A percentile compares a stretch with the other conserved stretches of the same genome.
These are phyloP conservation scores for Norana najaformis DNA, from an alignment of 2,888 invertebrate genomes.

Conservation along the genomic window DNA sequence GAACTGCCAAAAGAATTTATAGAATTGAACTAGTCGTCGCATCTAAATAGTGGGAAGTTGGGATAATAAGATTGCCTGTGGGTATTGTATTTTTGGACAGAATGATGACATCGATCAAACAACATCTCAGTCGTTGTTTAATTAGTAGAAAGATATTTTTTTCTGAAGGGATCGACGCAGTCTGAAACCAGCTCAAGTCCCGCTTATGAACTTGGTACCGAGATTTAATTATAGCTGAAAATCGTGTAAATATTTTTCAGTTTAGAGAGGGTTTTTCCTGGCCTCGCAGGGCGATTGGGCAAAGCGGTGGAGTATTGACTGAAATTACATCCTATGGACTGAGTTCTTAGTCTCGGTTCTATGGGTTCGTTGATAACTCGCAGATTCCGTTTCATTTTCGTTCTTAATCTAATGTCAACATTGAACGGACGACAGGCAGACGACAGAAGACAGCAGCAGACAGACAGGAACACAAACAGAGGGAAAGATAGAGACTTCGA, in stretches of 20 bases:
- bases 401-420: not conserved
- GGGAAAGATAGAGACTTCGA: no score
- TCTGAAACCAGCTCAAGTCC: not conserved
- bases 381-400: conserved; percentile 1
- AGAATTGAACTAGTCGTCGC: no score
- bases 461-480: no score
- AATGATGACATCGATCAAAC: not conserved
- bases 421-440: not conserved
- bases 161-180: not conserved
- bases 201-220: not conserved
- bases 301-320: not conserved
- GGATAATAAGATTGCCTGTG: not conserved
- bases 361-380: not conserved
- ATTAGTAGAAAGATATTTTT: not conserved
- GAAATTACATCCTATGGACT: conserved; percentile 13
- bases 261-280: conserved; percentile 5
- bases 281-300: not conserved
- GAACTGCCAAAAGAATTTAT: no score
- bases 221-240: not conserved
- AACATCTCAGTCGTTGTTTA: conserved; percentile 1
- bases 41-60: not conserved
- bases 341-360: not conserved
- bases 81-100: not conserved
- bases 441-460: no score
- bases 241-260: conserved; percentile 13